These are phyloP conservation scores for Lagodon rhomboides DNA, from an alignment of 2,797 vertebrate genomes.

Conservation along the genomic window DNA sequence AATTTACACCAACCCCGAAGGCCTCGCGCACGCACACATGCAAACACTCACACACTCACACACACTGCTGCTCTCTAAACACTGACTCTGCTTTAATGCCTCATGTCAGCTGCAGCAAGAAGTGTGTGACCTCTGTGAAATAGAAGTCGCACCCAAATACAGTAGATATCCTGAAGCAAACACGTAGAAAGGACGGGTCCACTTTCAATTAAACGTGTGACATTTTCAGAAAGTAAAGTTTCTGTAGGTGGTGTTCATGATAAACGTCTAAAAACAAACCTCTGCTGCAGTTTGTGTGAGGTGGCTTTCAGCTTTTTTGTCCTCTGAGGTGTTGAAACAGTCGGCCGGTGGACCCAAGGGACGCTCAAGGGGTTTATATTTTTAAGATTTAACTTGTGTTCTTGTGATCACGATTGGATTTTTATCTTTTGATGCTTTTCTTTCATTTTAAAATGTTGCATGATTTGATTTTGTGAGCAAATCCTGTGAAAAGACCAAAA, in stretches of 20 bases:
- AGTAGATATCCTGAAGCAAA: neutral
- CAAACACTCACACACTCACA: slow-evolving; percentile 16
- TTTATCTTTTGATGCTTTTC: neutral
- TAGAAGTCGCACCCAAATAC: slow-evolving; percentile 6
- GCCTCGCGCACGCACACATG: slow-evolving; percentile 29
- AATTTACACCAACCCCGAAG: slow-evolving; percentile 67
- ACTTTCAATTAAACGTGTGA: slow-evolving; percentile 21
- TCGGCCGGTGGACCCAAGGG: neutral
- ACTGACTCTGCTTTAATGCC: slow-evolving; percentile 36
- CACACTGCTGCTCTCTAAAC: slow-evolving; percentile 20
- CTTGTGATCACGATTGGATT: neutral
- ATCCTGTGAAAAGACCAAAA: neutral
- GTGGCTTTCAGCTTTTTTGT: neutral
- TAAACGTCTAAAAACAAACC: neutral
- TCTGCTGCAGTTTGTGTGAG: slow-evolving; percentile 5
- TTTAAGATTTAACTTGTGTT: neutral
- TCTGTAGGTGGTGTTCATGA: neutral
- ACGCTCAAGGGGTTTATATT: neutral
- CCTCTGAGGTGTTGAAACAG: neutral
- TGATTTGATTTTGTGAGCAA: neutral
- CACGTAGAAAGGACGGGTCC: neutral
- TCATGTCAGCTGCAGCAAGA: slow-evolving; percentile 30
- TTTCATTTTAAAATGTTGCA: neutral
- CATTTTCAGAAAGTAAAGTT: neutral
- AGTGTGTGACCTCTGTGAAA: slow-evolving; percentile 40